Evolutionary conservation across 2,888 invertebrate genomes (phyloP).

Genomic region (Calliphora vomitoria): DNA sequence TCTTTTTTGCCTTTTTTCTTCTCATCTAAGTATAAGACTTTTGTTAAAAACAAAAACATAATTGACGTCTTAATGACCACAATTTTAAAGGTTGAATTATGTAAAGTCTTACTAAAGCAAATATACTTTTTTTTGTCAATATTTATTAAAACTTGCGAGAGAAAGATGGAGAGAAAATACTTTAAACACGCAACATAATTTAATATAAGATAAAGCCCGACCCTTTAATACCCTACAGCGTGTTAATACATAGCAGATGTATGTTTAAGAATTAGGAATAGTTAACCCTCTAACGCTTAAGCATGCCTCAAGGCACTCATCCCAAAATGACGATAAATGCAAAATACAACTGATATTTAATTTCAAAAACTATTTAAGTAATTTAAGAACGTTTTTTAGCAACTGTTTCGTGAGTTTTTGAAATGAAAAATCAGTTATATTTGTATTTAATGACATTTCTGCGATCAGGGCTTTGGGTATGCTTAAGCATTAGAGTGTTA

Average conservation of each 20-base stretch:
- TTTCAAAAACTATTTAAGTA: too few species aligned
- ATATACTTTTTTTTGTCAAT: background rate
- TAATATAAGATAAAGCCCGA: background rate
- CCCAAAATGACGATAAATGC: too few species aligned
- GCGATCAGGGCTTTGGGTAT: too few species aligned
- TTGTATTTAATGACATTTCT: too few species aligned
- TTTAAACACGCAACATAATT: constrained; percentile 25
- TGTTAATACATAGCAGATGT: background rate
- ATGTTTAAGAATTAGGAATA: too few species aligned
- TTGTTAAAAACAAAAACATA: constrained; percentile 45
- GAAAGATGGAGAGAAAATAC: background rate
- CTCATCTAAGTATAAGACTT: constrained; percentile 50
- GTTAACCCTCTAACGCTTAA: too few species aligned
- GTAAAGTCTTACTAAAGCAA: background rate
- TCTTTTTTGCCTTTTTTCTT: background rate
- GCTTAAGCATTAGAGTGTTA: too few species aligned
- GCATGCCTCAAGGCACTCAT: too few species aligned
- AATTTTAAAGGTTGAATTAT: constrained; percentile 4
- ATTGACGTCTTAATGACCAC: constrained; percentile 55
- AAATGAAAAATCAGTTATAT: too few species aligned
- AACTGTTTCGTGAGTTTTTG: too few species aligned
- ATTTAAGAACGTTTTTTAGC: too few species aligned
- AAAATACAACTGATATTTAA: too few species aligned
- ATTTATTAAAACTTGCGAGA: background rate
- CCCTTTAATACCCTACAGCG: background rate